Percentiles rank a stretch among this genome's conserved stretches.
Conservation (phyloP, 2,113 vertebrate species). For the Oreochromis tanganicae region DNA sequence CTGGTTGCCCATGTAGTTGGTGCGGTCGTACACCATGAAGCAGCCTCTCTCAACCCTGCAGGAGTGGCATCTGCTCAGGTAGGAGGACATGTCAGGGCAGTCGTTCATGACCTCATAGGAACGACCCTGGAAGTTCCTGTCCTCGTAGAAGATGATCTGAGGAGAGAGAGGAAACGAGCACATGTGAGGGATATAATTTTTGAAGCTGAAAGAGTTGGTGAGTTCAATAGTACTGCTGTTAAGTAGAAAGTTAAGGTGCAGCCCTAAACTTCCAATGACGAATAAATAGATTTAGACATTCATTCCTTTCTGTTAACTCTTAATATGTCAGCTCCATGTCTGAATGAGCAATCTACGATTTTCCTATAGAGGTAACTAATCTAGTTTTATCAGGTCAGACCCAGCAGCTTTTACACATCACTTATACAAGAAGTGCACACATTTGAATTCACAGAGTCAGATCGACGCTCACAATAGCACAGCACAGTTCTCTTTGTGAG, state of each 20-base stretch:
- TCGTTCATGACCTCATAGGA: constrained; percentile 70
- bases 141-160: constrained; percentile 71
- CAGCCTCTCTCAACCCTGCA: constrained; percentile 62
- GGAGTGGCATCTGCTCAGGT: constrained; percentile 64
- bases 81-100: constrained; percentile 63
- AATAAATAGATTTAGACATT: not conserved
- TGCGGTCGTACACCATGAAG: constrained; percentile 65
- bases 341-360: not conserved
- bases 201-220: not conserved
- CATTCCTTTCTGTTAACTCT: not conserved
- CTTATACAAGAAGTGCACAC: not conserved
- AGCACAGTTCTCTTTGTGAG: not conserved
- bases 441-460: not conserved
- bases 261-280: not conserved
- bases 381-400: not conserved
- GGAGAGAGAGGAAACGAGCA: not conserved
- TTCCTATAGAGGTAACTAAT: not conserved
- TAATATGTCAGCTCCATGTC: not conserved
- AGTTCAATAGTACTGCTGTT: not conserved
- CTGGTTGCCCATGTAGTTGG: constrained; percentile 63
- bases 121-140: constrained; percentile 71
- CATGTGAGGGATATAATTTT: not conserved
- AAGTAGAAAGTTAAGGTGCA: not conserved
- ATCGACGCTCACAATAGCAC: not conserved
- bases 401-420: not conserved